Evolutionary conservation across 2,797 vertebrate species (phyloP).

Genomic region (Sebastes cheni): DNA sequence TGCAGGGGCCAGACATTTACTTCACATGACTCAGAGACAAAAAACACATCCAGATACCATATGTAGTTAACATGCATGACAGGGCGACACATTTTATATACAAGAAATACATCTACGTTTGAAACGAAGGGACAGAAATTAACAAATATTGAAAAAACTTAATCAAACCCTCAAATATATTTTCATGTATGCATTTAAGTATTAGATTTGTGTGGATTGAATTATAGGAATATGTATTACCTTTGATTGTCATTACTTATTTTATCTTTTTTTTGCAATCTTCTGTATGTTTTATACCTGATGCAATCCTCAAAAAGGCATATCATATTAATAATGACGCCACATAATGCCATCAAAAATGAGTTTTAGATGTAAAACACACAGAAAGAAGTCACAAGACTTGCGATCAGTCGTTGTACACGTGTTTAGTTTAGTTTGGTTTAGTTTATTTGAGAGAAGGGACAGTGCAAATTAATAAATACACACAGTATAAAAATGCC

Average conservation of each 20-base stretch:
- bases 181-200: not conserved
- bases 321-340: not conserved
- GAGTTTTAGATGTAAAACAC: not conserved
- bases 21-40: slow-evolving; percentile 59
- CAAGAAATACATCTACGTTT: slow-evolving; percentile 2
- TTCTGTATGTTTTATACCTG: not conserved
- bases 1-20: slow-evolving; percentile 57
- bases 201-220: not conserved
- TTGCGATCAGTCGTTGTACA: not conserved
- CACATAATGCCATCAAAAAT: not conserved
- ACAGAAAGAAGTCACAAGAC: too few species aligned
- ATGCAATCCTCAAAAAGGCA: not conserved
- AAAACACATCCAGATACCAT: slow-evolving; percentile 41
- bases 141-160: not conserved
- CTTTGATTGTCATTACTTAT: not conserved
- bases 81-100: not conserved
- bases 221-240: not conserved
- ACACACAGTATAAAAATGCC: too few species aligned
- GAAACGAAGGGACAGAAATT: not conserved
- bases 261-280: not conserved
- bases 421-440: too few species aligned
- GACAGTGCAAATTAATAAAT: too few species aligned
- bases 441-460: too few species aligned
- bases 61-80: slow-evolving; percentile 27
- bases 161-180: not conserved